A percentile compares a stretch with the other conserved stretches of the same genome.
Conservation (phyloP, 2,888 invertebrate genomes). For the Siphonodentalium dalli region DNA sequence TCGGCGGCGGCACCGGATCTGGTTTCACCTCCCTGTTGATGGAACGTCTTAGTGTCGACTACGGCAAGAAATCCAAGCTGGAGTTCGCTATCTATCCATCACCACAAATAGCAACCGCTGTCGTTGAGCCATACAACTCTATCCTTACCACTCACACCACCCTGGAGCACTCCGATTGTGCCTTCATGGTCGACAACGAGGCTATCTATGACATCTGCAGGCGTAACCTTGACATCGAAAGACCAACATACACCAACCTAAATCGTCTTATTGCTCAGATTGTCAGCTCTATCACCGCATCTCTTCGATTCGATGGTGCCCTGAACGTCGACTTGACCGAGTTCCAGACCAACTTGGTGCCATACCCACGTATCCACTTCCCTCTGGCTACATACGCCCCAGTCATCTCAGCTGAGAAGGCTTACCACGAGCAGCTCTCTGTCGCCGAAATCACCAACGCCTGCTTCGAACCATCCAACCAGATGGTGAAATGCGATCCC, state of each 20-base stretch:
- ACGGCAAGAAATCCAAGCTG: slow-evolving; percentile 52
- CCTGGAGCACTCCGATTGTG: slow-evolving; percentile 74
- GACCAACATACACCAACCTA: slow-evolving; percentile 14
- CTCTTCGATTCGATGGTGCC: slow-evolving; percentile 11
- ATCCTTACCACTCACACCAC: slow-evolving; percentile 16
- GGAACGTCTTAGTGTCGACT: slow-evolving; percentile 48
- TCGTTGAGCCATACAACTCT: slow-evolving; percentile 17
- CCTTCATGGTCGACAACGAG: slow-evolving; percentile 70
- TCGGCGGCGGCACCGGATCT: slow-evolving; percentile 69
- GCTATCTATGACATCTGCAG: slow-evolving; percentile 12
- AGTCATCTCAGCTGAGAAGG: slow-evolving; percentile 91
- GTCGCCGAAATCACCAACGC: slow-evolving; percentile 88
- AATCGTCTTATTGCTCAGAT: slow-evolving; percentile 13
- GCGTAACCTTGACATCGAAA: slow-evolving; percentile 9
- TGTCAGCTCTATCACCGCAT: slow-evolving; percentile 61
- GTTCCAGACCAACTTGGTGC: slow-evolving; percentile 67
- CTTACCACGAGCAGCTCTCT: slow-evolving; percentile 83
- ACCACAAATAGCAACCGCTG: slow-evolving; percentile 73
- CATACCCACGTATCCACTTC: slow-evolving; percentile 91
- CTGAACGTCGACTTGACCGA: slow-evolving; percentile 61
- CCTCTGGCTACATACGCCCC: slow-evolving; percentile 86
- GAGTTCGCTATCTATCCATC: slow-evolving; percentile 85
- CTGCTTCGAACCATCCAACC: slow-evolving; percentile 83
- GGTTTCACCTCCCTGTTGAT: slow-evolving; percentile 56
- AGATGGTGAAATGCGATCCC: slow-evolving; percentile 80